phyloP scores from a whole-genome alignment of 2,113 vertebrate species.

The Dicerorhinus sumatrensis region DNA sequence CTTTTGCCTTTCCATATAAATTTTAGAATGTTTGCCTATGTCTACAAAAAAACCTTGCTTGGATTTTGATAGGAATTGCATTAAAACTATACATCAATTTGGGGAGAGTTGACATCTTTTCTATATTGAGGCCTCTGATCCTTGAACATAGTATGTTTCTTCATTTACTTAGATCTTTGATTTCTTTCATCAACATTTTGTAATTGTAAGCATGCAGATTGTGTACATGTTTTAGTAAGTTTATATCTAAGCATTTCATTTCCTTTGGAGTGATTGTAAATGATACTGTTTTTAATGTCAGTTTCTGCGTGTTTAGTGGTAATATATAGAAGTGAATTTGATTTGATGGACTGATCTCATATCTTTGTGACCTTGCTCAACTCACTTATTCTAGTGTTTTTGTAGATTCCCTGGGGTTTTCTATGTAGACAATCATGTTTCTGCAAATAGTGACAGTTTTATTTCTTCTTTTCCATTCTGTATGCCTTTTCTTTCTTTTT shows the following conservation, averaged over 20 bases:
- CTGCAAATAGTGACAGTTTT: neutral
- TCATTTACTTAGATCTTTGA: neutral
- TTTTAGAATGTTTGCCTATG: neutral
- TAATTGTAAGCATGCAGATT: neutral
- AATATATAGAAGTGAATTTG: neutral
- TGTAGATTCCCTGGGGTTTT: neutral
- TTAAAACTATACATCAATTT: neutral
- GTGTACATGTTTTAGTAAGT: neutral
- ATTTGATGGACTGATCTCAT: neutral
- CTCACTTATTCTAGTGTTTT: neutral
- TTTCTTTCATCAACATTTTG: neutral
- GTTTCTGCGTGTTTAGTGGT: neutral
- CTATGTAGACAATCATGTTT: neutral
- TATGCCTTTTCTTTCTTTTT: neutral
- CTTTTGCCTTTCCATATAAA: neutral
- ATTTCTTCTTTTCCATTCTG: neutral
- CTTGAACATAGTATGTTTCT: neutral
- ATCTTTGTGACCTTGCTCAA: neutral
- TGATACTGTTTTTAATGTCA: neutral
- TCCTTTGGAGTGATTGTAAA: neutral
- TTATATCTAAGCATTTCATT: neutral
- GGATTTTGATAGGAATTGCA: neutral
- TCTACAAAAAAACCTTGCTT: neutral
- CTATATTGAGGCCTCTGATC: neutral
- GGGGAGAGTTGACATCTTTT: neutral